Evolutionary conservation across 2,113 vertebrate genomes (phyloP).

Genomic region (Myrmecophaga tridactyla): DNA sequence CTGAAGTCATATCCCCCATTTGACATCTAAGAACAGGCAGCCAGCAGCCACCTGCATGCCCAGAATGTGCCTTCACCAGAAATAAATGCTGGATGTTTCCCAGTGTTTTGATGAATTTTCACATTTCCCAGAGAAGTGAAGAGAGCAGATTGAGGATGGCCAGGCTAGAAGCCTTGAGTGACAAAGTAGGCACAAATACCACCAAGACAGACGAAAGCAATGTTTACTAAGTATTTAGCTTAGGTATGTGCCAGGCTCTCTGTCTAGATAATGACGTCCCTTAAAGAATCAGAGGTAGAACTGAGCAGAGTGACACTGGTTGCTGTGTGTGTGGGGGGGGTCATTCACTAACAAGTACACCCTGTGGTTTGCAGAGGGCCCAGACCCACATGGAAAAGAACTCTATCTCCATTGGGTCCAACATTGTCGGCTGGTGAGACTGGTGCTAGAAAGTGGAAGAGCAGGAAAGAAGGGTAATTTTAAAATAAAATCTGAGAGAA

Average conservation of each 20-base stretch:
- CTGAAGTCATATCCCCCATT: neutral
- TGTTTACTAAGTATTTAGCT: neutral
- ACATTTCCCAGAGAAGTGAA: conserved; percentile 5
- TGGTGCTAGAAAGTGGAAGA: neutral
- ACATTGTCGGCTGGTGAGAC: neutral
- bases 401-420: neutral
- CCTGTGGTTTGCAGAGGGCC: neutral
- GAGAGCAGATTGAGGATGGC: neutral
- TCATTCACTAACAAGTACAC: neutral
- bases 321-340: neutral
- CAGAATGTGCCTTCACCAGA: neutral
- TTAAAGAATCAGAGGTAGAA: neutral
- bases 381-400: neutral
- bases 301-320: neutral
- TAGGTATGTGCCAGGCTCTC: neutral
- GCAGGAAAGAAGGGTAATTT: neutral
- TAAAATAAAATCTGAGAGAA: neutral
- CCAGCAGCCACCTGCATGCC: neutral
- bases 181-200: neutral
- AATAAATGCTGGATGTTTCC: neutral
- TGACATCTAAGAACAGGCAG: neutral
- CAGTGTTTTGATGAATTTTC: neutral
- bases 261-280: neutral
- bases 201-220: neutral
- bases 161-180: neutral